A percentile compares a stretch with the other conserved stretches of the same genome.
Evolutionary conservation across 2,888 invertebrate species (phyloP).

Genomic region (Drosophila affinis): DNA sequence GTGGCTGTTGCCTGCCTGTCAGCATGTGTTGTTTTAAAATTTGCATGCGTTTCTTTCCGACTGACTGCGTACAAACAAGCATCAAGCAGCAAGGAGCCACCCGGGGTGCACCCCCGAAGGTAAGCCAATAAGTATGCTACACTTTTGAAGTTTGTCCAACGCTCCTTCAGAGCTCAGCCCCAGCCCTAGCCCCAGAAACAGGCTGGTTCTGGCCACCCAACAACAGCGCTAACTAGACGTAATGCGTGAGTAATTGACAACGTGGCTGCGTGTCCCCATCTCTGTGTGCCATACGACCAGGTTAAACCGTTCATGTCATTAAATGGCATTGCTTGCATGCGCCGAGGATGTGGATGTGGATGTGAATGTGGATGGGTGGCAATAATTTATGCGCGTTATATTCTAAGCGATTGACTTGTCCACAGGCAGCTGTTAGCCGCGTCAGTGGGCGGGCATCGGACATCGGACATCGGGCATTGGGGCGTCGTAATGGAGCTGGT

Average conservation of each 20-base stretch:
- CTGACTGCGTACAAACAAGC: conserved; percentile 1
- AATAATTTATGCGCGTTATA: conserved; percentile 67
- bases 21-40: conserved; percentile 42
- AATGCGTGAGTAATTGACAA: conserved; percentile 27
- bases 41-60: conserved; percentile 33
- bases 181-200: neutral
- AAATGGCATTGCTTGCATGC: conserved; percentile 15
- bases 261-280: neutral
- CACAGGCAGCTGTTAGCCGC: conserved; percentile 30
- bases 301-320: conserved; percentile 6
- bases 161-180: neutral
- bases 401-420: conserved; percentile 60
- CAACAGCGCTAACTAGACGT: neutral
- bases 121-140: conserved; percentile 39
- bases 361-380: conserved; percentile 17
- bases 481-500: neutral
- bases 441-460: conserved; percentile 14
- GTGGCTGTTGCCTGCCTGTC: conserved; percentile 16
- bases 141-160: conserved; percentile 26
- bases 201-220: neutral
- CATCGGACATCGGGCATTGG: neutral
- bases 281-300: neutral
- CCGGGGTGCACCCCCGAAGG: conserved; percentile 9
- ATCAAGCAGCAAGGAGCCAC: neutral
- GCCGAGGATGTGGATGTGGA: neutral